Conservation (phyloP, 2,113 vertebrate genomes). For the Zosterops pallidus region DNA sequence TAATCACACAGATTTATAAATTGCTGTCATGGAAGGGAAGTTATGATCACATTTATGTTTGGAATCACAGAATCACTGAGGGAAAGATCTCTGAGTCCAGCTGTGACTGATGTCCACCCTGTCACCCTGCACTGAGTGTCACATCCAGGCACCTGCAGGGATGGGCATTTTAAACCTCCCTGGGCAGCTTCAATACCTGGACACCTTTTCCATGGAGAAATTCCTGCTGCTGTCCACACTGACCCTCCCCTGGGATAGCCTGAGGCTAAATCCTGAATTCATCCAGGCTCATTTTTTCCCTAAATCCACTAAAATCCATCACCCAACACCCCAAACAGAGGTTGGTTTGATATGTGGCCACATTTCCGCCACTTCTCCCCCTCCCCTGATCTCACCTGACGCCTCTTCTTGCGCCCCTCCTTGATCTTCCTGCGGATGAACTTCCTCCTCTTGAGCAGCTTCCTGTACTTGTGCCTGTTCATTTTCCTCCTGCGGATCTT, state of each 20-base stretch:
- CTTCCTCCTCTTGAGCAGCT: constrained; percentile 85
- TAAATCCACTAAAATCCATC: background rate
- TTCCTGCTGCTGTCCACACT: background rate
- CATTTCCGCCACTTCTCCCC: accelerated
- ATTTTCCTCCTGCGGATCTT: constrained; percentile 91
- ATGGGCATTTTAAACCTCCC: background rate
- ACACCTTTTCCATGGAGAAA: background rate
- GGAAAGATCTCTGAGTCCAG: background rate
- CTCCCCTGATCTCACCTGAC: constrained; percentile 71
- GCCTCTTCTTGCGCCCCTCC: constrained; percentile 77
- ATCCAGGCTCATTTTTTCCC: background rate
- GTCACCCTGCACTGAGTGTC: background rate
- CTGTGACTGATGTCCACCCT: background rate
- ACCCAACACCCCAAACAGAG: accelerated
- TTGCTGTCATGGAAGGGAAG: background rate
- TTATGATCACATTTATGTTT: accelerated
- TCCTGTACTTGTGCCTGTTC: constrained; percentile 92
- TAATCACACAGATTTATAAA: accelerated
- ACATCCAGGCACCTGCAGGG: background rate
- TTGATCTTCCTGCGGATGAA: constrained; percentile 80
- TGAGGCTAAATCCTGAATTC: background rate
- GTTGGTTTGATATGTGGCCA: accelerated
- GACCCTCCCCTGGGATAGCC: background rate
- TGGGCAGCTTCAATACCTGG: background rate
- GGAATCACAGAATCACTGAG: background rate